Conservation (phyloP, 1,140 invertebrate species). For the Aricia agestis region DNA sequence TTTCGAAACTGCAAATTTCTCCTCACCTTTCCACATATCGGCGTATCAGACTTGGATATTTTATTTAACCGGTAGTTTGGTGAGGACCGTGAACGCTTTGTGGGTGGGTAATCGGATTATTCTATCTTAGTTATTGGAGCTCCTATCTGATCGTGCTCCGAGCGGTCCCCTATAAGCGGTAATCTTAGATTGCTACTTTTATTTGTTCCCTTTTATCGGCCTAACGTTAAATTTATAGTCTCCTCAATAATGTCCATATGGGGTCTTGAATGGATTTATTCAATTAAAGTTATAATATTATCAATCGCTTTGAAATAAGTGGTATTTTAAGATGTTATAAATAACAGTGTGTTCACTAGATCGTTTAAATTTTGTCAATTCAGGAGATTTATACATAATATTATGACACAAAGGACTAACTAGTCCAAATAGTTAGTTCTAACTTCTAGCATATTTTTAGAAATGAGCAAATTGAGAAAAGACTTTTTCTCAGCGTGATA, state of each 20-base stretch:
- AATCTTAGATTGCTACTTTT: constrained; percentile 21
- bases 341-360: neutral
- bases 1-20: constrained; percentile 5
- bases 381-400: neutral
- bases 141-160: constrained; percentile 36
- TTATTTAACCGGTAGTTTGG: constrained; percentile 33
- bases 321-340: neutral
- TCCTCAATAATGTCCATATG: constrained; percentile 2
- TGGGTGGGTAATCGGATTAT: constrained; percentile 47
- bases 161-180: constrained; percentile 26
- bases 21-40: neutral
- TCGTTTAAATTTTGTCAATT: neutral
- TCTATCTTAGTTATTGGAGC: constrained; percentile 46
- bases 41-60: neutral
- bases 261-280: constrained; percentile 8
- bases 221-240: constrained; percentile 13
- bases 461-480: neutral
- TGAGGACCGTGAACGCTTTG: constrained; percentile 43
- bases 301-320: neutral
- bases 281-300: neutral
- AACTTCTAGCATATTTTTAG: neutral
- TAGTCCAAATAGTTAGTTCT: neutral
- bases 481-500: neutral
- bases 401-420: neutral
- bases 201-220: constrained; percentile 21